Evolutionary conservation across 2,888 invertebrate species (phyloP), one percentile per base, ranked within the genome.

Genomic region (Hololepta plana): DNA sequence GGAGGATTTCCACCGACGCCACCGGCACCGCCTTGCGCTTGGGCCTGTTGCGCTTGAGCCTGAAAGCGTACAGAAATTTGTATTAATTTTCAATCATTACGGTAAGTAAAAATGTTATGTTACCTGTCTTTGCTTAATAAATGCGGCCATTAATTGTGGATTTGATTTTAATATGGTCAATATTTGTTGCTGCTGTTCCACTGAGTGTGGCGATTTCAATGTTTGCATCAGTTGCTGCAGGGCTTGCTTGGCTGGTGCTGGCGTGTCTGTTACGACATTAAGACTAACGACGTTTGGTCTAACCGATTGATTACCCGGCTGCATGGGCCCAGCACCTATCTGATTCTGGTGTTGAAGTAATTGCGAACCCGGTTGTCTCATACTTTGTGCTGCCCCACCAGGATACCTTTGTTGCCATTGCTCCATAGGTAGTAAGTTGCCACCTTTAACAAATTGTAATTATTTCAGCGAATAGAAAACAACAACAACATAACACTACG

Each of bases 91-190:
- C n/a, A n/a, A n/a, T n/a, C n/a, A n/a, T n/a, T n/a, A n/a, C n/a
- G n/a, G n/a, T n/a, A n/a, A n/a, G n/a, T n/a, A n/a, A n/a, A n/a
- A n/a, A n/a, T 12, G 4, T 10, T 9, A 14, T 38, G 48, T 36
- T 38, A 67, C 71, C 59, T 79, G 74, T 49, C 82, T 63, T 53
- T 85, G 84, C 46, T 88, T 87, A 38, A 93, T 81, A 49, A 88
- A 88, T 28, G 90, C 87, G 29, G 90, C 87, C 87, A 93, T 91
- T 23, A 95, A 64, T 42, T 84, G 85, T 20, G 93, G 93, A 59
- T 91, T 88, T 36, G 81, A 77, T 56, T 90, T 90, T 35, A 93
- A 67, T 46, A 93, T 87, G 45, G 77, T 73, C 34, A 91, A 62
- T 33, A 85, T 73, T 56, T 84, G 80, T 47, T 79, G 79, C 47